Percentiles rank a stretch among this genome's conserved stretches.
phyloP scores from a whole-genome alignment of 2,888 invertebrate species.

The Amiota minor region DNA sequence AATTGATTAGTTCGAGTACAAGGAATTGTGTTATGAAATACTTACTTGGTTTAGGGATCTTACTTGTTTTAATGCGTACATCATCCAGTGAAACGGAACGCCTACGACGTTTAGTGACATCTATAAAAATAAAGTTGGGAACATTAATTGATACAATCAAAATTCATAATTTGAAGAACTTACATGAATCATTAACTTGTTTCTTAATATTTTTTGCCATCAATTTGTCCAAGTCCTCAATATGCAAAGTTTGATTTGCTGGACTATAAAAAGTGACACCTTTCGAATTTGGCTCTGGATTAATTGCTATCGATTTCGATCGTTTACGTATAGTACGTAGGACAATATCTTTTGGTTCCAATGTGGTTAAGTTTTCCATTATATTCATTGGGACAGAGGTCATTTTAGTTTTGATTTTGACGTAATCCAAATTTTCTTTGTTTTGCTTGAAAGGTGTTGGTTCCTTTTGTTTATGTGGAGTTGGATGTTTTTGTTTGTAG shows the following conservation, averaged over 20 bases:
- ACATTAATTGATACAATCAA: neutral
- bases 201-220: constrained; percentile 44
- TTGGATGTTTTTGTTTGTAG: constrained; percentile 12
- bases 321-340: constrained; percentile 58
- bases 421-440: too few species aligned
- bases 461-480: constrained; percentile 23
- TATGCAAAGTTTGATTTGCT: constrained; percentile 52
- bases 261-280: constrained; percentile 67
- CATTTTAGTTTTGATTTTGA: neutral
- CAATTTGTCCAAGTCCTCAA: constrained; percentile 54
- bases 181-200: constrained; percentile 42
- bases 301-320: constrained; percentile 57
- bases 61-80: constrained; percentile 33
- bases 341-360: constrained; percentile 42
- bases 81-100: constrained; percentile 67
- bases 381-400: neutral
- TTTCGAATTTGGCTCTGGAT: constrained; percentile 35
- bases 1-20: neutral
- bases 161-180: constrained; percentile 37
- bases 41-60: constrained; percentile 57
- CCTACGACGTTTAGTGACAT: constrained; percentile 65
- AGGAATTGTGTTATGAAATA: neutral
- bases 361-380: constrained; percentile 37
- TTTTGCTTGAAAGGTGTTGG: too few species aligned
- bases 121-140: constrained; percentile 45